Percentiles rank a stretch among this genome's conserved stretches.
These are phyloP conservation scores for Lithophane socia DNA, from an alignment of 2,888 invertebrate species.

Conservation along the genomic window DNA sequence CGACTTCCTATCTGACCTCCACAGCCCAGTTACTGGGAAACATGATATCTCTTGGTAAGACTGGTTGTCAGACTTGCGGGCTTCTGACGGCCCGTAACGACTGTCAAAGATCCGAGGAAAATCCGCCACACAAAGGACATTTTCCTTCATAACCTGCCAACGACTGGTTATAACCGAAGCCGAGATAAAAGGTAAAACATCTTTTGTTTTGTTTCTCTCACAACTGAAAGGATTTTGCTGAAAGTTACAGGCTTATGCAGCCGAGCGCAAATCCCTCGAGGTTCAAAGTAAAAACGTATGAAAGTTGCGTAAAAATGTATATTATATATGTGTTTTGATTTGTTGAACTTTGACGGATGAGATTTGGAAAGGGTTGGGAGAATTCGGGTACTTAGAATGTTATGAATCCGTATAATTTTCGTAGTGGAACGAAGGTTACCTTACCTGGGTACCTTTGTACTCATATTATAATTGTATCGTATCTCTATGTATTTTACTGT, in stretches of 20 bases:
- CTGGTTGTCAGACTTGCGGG: too few species aligned
- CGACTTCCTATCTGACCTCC: too few species aligned
- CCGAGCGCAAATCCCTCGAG: constrained; percentile 48
- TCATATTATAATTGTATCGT: too few species aligned
- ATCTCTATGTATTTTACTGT: too few species aligned
- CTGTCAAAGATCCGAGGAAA: not conserved
- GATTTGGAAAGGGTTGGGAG: not conserved
- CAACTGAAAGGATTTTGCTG: constrained; percentile 41
- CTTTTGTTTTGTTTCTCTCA: constrained; percentile 51
- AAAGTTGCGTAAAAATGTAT: constrained; percentile 29
- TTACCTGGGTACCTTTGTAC: too few species aligned
- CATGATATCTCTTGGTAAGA: too few species aligned
- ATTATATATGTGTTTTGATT: constrained; percentile 37
- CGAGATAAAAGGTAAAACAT: constrained; percentile 46
- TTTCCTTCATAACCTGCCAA: constrained; percentile 13
- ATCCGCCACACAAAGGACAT: constrained; percentile 8
- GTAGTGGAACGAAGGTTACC: not conserved
- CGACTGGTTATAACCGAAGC: constrained; percentile 17
- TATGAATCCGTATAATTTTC: not conserved
- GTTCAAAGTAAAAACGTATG: constrained; percentile 37
- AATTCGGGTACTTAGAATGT: not conserved
- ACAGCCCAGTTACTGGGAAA: too few species aligned
- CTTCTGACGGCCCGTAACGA: too few species aligned
- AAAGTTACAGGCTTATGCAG: constrained; percentile 44
- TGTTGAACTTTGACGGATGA: constrained; percentile 16